A percentile compares a stretch with the other conserved stretches of the same genome.
These are phyloP conservation scores for Rotaria macrura DNA, from an alignment of 2,888 invertebrate genomes.

Conservation along the genomic window DNA sequence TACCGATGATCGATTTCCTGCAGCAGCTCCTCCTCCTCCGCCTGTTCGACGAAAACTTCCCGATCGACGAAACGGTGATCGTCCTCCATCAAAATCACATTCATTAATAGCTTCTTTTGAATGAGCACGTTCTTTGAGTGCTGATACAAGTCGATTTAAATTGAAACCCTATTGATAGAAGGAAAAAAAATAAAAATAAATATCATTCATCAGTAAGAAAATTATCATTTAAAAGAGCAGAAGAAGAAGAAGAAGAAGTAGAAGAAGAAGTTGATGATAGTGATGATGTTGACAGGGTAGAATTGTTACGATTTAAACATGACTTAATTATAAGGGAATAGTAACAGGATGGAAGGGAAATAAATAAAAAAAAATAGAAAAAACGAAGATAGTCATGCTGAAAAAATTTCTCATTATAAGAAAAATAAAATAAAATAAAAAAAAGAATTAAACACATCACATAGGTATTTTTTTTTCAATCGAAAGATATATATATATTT, in stretches of 20 bases:
- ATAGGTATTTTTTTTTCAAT: neutral
- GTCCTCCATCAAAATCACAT: neutral
- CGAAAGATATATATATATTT: neutral
- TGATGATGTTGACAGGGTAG: neutral
- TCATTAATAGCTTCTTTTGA: conserved; percentile 18
- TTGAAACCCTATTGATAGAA: neutral
- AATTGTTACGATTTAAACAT: neutral
- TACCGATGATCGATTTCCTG: neutral
- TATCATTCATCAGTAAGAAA: neutral
- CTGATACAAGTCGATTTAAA: neutral
- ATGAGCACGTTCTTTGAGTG: neutral
- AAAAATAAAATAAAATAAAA: neutral
- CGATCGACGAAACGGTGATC: neutral
- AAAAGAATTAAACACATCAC: neutral
- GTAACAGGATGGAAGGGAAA: neutral
- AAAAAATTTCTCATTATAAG: neutral
- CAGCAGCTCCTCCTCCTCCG: neutral
- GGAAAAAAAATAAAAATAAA: neutral
- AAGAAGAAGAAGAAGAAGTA: neutral
- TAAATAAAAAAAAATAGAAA: neutral
- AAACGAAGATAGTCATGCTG: neutral
- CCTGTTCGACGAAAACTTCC: neutral
- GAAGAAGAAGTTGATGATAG: neutral
- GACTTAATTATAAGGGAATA: neutral
- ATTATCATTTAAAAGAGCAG: neutral